Evolutionary conservation across 1,140 invertebrate genomes (phyloP).

Genomic region (Cydia pomonella): DNA sequence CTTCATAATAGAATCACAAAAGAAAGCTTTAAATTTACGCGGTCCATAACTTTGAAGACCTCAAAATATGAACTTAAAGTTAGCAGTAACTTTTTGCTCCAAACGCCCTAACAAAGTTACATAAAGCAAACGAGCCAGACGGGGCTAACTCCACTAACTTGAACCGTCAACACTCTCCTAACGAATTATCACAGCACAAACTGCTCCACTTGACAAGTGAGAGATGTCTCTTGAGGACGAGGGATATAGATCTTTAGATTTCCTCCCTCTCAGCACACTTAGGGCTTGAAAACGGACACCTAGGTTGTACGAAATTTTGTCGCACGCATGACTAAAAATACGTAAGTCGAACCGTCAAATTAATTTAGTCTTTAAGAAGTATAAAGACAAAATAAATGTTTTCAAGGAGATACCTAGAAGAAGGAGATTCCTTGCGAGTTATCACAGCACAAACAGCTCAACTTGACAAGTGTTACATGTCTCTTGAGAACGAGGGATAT

Average conservation of each 20-base stretch:
- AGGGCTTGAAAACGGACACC: no score
- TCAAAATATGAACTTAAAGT: neutral
- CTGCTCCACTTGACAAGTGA: neutral
- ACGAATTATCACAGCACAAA: conserved; percentile 28
- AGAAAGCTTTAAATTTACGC: neutral
- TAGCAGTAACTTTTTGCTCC: conserved; percentile 2
- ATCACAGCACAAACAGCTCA: conserved; percentile 5
- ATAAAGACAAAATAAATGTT: no score
- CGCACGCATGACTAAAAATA: no score
- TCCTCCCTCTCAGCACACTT: no score
- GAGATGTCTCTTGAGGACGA: neutral
- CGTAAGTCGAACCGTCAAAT: no score
- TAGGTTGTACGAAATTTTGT: no score
- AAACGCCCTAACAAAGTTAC: conserved; percentile 11
- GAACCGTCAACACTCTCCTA: conserved; percentile 21
- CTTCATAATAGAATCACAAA: no score
- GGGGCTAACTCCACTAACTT: conserved; percentile 2
- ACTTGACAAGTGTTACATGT: neutral
- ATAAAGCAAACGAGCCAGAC: conserved; percentile 18
- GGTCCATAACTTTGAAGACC: neutral
- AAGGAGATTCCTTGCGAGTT: neutral
- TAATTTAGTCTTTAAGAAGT: no score
- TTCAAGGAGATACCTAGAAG: no score
- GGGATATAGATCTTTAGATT: neutral
- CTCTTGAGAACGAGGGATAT: neutral